These are phyloP conservation scores for Pelobates fuscus DNA, from an alignment of 2,113 vertebrate species.

Conservation along the genomic window DNA sequence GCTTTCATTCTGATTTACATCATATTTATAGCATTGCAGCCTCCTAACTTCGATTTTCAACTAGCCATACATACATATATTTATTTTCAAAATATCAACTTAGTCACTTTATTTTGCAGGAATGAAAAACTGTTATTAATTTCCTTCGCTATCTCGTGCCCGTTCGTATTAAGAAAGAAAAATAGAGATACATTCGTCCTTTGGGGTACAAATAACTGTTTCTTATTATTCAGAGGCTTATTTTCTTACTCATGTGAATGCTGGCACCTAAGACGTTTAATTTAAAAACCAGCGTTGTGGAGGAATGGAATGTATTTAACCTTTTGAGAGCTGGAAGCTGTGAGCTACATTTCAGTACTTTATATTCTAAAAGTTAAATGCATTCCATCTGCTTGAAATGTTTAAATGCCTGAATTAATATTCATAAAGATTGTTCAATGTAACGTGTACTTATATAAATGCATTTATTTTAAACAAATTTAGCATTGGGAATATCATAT, in stretches of 20 bases:
- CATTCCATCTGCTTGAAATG: too few relatives aligned
- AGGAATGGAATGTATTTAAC: too few relatives aligned
- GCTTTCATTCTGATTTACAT: not conserved
- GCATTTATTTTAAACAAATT: too few relatives aligned
- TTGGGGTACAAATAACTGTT: constrained; percentile 23
- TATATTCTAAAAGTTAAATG: too few relatives aligned
- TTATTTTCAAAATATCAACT: constrained; percentile 5
- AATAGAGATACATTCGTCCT: not conserved
- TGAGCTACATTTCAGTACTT: too few relatives aligned
- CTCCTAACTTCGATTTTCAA: constrained; percentile 26
- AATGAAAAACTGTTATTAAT: constrained; percentile 29
- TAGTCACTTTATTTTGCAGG: not conserved
- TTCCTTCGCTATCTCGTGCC: constrained; percentile 22
- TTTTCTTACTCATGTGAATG: constrained; percentile 8
- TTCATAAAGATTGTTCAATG: too few relatives aligned
- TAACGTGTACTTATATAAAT: too few relatives aligned
- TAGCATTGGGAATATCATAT: too few relatives aligned
- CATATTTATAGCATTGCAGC: not conserved
- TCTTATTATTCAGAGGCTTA: constrained; percentile 26
- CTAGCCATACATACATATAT: not conserved
- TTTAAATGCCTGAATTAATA: too few relatives aligned
- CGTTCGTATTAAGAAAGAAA: constrained; percentile 8
- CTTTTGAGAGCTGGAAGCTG: too few relatives aligned
- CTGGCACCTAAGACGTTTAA: constrained; percentile 24
- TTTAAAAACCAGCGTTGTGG: not conserved